A percentile compares a stretch with the other conserved stretches of the same genome.
These are phyloP conservation scores for Eulemur rubriventer DNA, from an alignment of 2,797 vertebrate species.

Conservation along the genomic window DNA sequence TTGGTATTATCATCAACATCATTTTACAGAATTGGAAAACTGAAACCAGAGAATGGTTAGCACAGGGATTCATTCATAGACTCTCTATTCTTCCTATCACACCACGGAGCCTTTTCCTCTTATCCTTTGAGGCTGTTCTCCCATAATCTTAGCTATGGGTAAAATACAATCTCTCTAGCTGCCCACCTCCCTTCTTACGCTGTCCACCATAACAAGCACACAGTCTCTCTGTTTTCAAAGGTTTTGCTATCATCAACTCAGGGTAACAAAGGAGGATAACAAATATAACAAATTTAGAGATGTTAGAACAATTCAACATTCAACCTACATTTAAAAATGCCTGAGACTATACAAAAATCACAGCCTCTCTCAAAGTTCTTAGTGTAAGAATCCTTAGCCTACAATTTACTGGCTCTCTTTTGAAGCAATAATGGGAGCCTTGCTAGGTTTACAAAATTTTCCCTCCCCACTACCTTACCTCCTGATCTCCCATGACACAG, in stretches of 20 bases:
- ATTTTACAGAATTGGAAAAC: background rate
- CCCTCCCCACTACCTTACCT: background rate
- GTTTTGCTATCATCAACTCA: constrained; percentile 18
- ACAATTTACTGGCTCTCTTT: constrained; percentile 28
- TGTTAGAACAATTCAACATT: background rate
- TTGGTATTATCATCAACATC: background rate
- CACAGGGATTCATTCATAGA: background rate
- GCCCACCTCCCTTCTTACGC: background rate
- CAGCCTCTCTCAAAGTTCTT: background rate
- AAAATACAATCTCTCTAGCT: background rate
- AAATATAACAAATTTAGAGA: constrained; percentile 2
- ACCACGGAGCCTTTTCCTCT: background rate
- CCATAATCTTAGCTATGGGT: background rate
- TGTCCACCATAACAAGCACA: background rate
- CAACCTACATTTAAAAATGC: background rate
- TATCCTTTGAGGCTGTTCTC: background rate
- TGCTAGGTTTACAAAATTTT: background rate
- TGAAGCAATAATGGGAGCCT: constrained; percentile 12
- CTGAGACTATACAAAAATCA: background rate
- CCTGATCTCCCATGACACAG: background rate
- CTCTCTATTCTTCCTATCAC: background rate
- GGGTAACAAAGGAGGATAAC: background rate
- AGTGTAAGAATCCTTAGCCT: background rate
- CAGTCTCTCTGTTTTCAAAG: background rate
- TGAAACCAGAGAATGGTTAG: background rate